Percentiles rank a stretch among this genome's conserved stretches.
These are phyloP conservation scores for Anguilla rostrata DNA, from an alignment of 2,113 vertebrate genomes.

Conservation along the genomic window DNA sequence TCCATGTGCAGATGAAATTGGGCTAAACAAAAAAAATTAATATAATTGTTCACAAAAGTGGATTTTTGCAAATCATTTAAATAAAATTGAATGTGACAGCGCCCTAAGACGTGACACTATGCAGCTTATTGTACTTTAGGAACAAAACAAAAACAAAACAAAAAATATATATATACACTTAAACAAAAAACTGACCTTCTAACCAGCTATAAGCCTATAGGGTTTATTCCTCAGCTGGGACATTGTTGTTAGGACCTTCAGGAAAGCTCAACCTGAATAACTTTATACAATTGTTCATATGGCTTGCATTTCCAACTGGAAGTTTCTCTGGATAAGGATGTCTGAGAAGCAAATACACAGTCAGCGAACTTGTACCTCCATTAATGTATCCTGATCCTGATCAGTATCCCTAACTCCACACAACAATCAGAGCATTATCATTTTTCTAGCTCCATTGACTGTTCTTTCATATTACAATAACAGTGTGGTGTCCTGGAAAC, in stretches of 20 bases:
- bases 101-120: not conserved
- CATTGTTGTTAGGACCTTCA: not conserved
- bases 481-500: not conserved
- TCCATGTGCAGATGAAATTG: too few relatives aligned
- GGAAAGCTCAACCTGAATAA: not conserved
- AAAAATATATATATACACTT: too few relatives aligned
- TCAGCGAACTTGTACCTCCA: not conserved
- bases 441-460: not conserved
- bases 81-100: not conserved
- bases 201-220: not conserved
- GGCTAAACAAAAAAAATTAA: too few relatives aligned
- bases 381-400: not conserved
- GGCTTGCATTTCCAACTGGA: not conserved
- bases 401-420: not conserved
- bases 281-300: not conserved
- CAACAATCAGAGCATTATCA: not conserved
- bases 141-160: too few relatives aligned
- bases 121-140: not conserved
- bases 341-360: not conserved
- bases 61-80: not conserved
- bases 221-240: not conserved
- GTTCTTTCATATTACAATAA: not conserved
- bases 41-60: too few relatives aligned
- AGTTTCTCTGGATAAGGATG: not conserved
- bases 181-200: not conserved